These are phyloP conservation scores for Harpalus rubripes DNA, from an alignment of 2,888 invertebrate species.

Conservation along the genomic window DNA sequence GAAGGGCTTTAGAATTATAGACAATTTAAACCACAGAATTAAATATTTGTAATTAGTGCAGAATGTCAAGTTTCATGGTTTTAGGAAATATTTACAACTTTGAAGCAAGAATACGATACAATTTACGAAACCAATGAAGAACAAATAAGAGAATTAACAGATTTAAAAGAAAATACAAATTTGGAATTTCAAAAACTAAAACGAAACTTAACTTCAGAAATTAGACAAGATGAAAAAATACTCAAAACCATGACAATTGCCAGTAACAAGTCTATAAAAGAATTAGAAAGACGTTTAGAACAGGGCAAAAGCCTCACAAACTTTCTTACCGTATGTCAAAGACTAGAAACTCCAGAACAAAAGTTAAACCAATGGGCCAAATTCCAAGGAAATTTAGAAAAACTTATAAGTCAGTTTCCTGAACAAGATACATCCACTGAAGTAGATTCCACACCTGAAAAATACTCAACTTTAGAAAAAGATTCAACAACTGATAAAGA, in stretches of 20 bases:
- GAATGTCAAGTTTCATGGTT: not conserved
- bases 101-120: slow-evolving; percentile 70
- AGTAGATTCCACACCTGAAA: not conserved
- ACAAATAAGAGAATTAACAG: slow-evolving; percentile 70
- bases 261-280: slow-evolving; percentile 77
- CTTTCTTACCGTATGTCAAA: slow-evolving; percentile 79
- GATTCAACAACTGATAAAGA: not conserved
- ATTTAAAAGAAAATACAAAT: slow-evolving; percentile 69
- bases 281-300: slow-evolving; percentile 76
- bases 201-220: slow-evolving; percentile 32
- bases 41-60: no score
- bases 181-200: slow-evolving; percentile 64
- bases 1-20: no score
- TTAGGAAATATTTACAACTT: slow-evolving; percentile 70
- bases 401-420: slow-evolving; percentile 5
- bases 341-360: slow-evolving; percentile 80
- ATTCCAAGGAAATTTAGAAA: slow-evolving; percentile 36
- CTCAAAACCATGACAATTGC: slow-evolving; percentile 72
- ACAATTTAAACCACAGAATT: no score
- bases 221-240: slow-evolving; percentile 70
- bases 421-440: slow-evolving; percentile 11
- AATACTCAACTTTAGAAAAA: not conserved
- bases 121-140: slow-evolving; percentile 69
- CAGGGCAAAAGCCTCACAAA: slow-evolving; percentile 80
- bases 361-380: slow-evolving; percentile 76